These are phyloP conservation scores for Takifugu rubripes DNA, from an alignment of 2,797 vertebrate species.

Conservation along the genomic window DNA sequence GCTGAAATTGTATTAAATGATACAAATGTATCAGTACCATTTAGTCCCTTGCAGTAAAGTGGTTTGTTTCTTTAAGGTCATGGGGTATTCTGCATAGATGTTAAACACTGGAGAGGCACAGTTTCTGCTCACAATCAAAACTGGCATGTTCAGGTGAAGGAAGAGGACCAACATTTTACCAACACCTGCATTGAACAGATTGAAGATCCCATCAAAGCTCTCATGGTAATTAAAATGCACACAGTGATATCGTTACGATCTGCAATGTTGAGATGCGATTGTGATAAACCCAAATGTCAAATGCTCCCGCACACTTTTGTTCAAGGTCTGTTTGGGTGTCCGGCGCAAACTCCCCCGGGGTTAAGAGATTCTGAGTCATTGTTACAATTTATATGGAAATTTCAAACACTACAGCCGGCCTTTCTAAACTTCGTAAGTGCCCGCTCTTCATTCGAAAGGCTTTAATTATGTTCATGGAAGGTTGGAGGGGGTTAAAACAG, in stretches of 20 bases:
- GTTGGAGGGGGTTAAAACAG: conserved; percentile 40
- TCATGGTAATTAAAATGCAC: conserved; percentile 60
- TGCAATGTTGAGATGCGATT: conserved; percentile 14
- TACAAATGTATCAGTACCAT: neutral
- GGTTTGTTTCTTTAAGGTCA: conserved; percentile 51
- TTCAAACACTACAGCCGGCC: conserved; percentile 46
- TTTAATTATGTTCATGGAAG: conserved; percentile 50
- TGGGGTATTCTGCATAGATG: conserved; percentile 76
- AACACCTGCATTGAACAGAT: conserved; percentile 71
- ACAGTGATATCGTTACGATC: conserved; percentile 13
- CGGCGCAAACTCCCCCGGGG: conserved; percentile 28
- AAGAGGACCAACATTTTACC: conserved; percentile 63
- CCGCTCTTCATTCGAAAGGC: conserved; percentile 62
- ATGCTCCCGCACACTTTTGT: conserved; percentile 40
- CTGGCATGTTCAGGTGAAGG: conserved; percentile 70
- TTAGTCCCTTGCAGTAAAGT: neutral
- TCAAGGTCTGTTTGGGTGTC: conserved; percentile 54
- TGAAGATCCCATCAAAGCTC: conserved; percentile 70
- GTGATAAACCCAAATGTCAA: conserved; percentile 49
- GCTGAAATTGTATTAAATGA: too few relatives aligned
- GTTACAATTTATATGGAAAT: conserved; percentile 68
- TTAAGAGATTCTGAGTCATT: conserved; percentile 59
- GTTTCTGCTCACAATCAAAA: conserved; percentile 53
- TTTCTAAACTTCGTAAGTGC: conserved; percentile 65
- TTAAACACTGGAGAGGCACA: conserved; percentile 70